Evolutionary conservation across 2,888 invertebrate genomes (phyloP), one percentile per base, ranked within the genome.

Genomic region (Notocelia uddmanniana): DNA sequence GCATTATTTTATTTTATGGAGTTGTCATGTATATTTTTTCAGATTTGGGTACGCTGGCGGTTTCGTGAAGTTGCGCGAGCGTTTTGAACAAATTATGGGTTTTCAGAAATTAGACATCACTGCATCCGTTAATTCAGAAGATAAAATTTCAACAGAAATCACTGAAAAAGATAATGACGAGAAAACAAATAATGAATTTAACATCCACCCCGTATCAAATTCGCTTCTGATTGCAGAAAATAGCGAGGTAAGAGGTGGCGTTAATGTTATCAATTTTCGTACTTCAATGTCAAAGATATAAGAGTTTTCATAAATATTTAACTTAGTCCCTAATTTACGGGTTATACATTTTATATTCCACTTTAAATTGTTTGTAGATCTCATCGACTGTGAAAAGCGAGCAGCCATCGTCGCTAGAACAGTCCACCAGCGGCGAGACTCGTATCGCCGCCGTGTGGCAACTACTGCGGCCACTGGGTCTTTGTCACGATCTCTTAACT

Each of bases 21-120:
- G 10, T 31, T 31, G 3, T 26, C 31, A 31, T 54, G 11, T 5
- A 1, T n/a, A 18, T 31, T 26, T 64, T 84, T 83, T 57, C 78
- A 95, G 97, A 83, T 99, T 99, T 92, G 99, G 99, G 15, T 96
- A 96, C 85, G 93, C 97, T 73, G 97, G 97, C 72, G 99, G 99
- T 72, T 99, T 99, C 90, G 96, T 97, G 81, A 96, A 97, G 85
- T 91, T 98, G 74, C 92, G 97, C 69, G 97, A 97, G 82, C 94
- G 98, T 79, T 98, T 98, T 92, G 96, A 97, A 89, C 94, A 94
- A 79, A 97, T 96, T 59, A 93, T 95, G 83, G 95, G 95, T 48
- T 91, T 94, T 80, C 87, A 95, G 77, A 95, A 94, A 76, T 89
- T 88, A 74, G 94, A 92, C 75, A 80, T 94, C 68, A 89, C 92